Percentiles rank a stretch among this genome's conserved stretches.
Conservation (phyloP, 2,888 invertebrate species). For the Drosophila pseudotakahashii region DNA sequence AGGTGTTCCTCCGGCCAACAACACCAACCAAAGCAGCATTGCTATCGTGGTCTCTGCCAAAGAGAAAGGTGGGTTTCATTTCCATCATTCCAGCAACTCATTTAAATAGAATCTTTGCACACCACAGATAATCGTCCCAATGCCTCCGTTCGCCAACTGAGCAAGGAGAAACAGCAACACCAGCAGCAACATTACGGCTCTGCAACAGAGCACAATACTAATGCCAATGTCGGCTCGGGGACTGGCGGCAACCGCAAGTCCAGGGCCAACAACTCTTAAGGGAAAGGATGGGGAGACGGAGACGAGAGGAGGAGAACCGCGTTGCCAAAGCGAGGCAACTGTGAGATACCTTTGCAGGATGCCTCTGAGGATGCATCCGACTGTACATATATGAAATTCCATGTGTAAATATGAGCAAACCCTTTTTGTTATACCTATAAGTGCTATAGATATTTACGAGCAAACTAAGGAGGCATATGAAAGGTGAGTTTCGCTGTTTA, state of each 20-base stretch:
- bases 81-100: too few species aligned
- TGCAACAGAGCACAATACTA: slow-evolving; percentile 43
- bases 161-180: slow-evolving; percentile 63
- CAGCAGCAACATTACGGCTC: slow-evolving; percentile 42
- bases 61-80: slow-evolving; percentile 79
- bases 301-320: slow-evolving; percentile 37
- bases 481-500: slow-evolving; percentile 48
- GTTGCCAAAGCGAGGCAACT: slow-evolving; percentile 63
- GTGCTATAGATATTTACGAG: slow-evolving; percentile 65
- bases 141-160: slow-evolving; percentile 62
- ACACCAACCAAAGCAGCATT: slow-evolving; percentile 45
- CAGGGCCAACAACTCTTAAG: slow-evolving; percentile 79
- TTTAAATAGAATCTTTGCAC: not conserved
- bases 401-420: slow-evolving; percentile 70
- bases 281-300: slow-evolving; percentile 10
- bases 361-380: slow-evolving; percentile 38
- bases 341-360: slow-evolving; percentile 34
- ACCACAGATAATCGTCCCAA: slow-evolving; percentile 66
- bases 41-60: slow-evolving; percentile 77
- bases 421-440: slow-evolving; percentile 75
- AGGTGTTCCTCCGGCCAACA: slow-evolving; percentile 37
- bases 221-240: slow-evolving; percentile 35
- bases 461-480: slow-evolving; percentile 75
- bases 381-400: slow-evolving; percentile 73
- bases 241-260: slow-evolving; percentile 80